A percentile compares a stretch with the other conserved stretches of the same genome.
Conservation (phyloP, 2,888 invertebrate species). For the Protophormia terraenovae region DNA sequence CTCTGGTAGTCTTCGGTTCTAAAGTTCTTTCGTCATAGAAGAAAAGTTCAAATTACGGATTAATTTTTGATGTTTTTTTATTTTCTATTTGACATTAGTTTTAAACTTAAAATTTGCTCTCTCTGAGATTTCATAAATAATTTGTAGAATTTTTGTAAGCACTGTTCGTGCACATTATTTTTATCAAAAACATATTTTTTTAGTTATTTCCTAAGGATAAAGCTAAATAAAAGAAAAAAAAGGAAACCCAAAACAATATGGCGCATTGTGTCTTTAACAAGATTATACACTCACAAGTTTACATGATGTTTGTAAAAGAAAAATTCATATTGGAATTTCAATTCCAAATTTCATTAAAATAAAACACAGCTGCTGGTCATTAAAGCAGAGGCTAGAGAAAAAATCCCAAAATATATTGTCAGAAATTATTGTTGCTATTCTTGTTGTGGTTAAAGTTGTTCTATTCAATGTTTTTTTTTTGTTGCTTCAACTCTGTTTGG, state of each 20-base stretch:
- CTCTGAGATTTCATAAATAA: no score
- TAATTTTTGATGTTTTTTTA: no score
- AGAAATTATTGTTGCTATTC: not conserved
- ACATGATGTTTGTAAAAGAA: constrained; percentile 6
- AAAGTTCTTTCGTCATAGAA: no score
- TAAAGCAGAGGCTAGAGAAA: not conserved
- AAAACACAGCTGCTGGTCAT: constrained; percentile 57
- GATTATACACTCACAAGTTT: not conserved
- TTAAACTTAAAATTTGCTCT: no score
- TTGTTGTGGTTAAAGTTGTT: constrained; percentile 7
- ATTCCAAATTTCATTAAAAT: constrained; percentile 44
- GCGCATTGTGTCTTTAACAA: not conserved
- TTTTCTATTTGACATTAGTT: no score
- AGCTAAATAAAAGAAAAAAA: not conserved
- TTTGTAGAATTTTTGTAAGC: no score
- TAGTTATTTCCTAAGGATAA: not conserved
- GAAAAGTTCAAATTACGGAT: no score
- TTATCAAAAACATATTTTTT: not conserved
- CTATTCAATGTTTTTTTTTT: not conserved
- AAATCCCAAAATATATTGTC: not conserved
- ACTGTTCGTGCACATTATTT: not conserved
- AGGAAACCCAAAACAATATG: constrained; percentile 2
- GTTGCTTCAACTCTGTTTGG: not conserved
- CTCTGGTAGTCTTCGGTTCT: no score
- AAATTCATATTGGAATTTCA: constrained; percentile 43